These are phyloP conservation scores for Petrocephalus schoutedeni DNA, from an alignment of 2,797 vertebrate species.

Conservation along the genomic window DNA sequence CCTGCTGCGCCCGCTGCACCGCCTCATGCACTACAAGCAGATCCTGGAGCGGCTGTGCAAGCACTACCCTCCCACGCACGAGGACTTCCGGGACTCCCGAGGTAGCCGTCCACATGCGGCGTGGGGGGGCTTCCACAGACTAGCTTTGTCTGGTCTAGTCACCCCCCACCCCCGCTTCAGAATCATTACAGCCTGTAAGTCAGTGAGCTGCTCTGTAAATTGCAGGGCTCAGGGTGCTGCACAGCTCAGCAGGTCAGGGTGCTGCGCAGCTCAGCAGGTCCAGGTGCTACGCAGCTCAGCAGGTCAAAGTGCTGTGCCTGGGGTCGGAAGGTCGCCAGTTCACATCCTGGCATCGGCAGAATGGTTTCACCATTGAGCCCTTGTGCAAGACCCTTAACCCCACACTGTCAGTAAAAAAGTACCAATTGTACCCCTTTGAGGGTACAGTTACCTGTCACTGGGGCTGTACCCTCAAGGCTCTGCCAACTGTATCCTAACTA, in stretches of 20 bases:
- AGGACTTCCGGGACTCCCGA: constrained; percentile 89
- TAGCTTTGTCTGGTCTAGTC: not conserved
- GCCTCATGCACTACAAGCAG: constrained; percentile 94
- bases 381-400: not conserved
- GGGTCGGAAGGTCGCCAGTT: not conserved
- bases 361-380: not conserved
- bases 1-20: constrained; percentile 87
- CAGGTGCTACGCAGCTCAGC: too few species aligned
- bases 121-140: not conserved
- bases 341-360: not conserved
- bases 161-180: not conserved
- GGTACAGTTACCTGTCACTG: not conserved
- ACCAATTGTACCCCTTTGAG: not conserved
- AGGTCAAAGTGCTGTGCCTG: not conserved
- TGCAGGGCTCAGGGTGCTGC: not conserved
- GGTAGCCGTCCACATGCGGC: constrained; percentile 55
- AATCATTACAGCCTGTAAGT: not conserved
- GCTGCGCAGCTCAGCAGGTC: too few species aligned
- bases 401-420: not conserved
- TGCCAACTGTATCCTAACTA: not conserved
- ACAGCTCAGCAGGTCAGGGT: not conserved
- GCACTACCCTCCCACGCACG: constrained; percentile 78
- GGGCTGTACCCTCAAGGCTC: not conserved
- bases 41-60: constrained; percentile 93
- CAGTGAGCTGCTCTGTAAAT: not conserved